Base-by-base conservation (phyloP, 2,113 vertebrate genomes). In the Lepus europaeus region DNA sequence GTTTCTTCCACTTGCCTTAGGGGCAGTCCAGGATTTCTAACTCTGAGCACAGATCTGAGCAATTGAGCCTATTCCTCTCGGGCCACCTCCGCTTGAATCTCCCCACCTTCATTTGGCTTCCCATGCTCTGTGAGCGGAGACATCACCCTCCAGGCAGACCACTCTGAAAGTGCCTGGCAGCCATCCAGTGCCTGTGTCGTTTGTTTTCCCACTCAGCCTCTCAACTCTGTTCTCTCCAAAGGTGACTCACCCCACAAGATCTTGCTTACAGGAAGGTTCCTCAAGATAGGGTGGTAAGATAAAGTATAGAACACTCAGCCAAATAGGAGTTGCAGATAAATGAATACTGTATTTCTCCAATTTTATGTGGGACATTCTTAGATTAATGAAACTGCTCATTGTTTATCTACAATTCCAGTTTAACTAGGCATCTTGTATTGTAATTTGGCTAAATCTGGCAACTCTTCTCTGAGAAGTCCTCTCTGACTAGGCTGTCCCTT, bases 351-450 rank as follows among this genome's bases (percentile, higher is more conserved):
- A 56, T 94, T 72, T 95, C 3, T 72, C 9, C 39, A 63, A 72
- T 61, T 61, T 61, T 64, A 31, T 16, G 14, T 33, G 20, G 25
- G 36, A 61, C 31, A 31, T n/a, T 64, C 9, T 59, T 96, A 73
- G 23, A 33, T 36, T 45, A 74, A 91, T 73, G 68, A 45, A 19
- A 66, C 1, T 39, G 76, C 76, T 74, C 25, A 64, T 39, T 45
- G 31, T 82, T 87, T 59, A 90, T n/a, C 72, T 93, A n/a, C 87
- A 77, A 90, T 72, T 92, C 45, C 93, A 20, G 87, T 90, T 76
- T 90, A 87, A 77, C 51, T 68, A 59, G 53, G n/a, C 13, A 72
- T 66, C 22, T 29, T 79, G 6, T 61, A 49, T 61, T 72, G 22
- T 68, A 93, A 85, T 76, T 93, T 93, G 45, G 76, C 6, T n/a